These are phyloP conservation scores for Oceanites oceanicus DNA, from an alignment of 2,113 vertebrate species.

Conservation along the genomic window DNA sequence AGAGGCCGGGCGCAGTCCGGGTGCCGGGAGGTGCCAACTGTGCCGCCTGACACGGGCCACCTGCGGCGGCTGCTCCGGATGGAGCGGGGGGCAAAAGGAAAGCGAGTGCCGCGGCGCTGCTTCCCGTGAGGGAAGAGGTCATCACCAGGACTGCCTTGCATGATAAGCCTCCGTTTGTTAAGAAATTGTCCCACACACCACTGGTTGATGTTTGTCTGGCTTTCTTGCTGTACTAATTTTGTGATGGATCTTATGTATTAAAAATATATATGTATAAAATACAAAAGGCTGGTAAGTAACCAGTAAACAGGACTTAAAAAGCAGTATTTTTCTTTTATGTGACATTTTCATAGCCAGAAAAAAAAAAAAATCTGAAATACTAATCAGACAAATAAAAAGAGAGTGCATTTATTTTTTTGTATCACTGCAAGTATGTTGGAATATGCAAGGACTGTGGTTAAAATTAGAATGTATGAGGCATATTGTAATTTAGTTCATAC, in stretches of 20 bases:
- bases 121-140: neutral
- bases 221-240: slow-evolving; percentile 72
- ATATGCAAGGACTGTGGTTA: slow-evolving; percentile 90
- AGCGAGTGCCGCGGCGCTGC: rapidly evolving
- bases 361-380: slow-evolving; percentile 55
- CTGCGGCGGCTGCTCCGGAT: rapidly evolving
- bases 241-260: slow-evolving; percentile 79
- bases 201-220: slow-evolving; percentile 67
- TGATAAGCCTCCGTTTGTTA: neutral
- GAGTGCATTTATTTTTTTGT: slow-evolving; percentile 83
- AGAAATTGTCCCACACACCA: slow-evolving; percentile 46
- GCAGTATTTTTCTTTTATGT: slow-evolving; percentile 82
- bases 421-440: slow-evolving; percentile 88
- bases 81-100: neutral
- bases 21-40: neutral
- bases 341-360: slow-evolving; percentile 79
- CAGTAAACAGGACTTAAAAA: slow-evolving; percentile 77
- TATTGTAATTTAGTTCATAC: slow-evolving; percentile 88
- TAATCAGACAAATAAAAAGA: slow-evolving; percentile 77
- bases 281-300: slow-evolving; percentile 65
- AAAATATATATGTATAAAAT: slow-evolving; percentile 77
- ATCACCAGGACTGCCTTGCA: neutral
- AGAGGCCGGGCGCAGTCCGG: neutral
- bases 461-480: slow-evolving; percentile 92
- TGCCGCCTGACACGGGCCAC: neutral